Percentiles rank a stretch among this genome's conserved stretches.
phyloP scores from a whole-genome alignment of 1,140 invertebrate genomes.

The Copidosoma floridanum region DNA sequence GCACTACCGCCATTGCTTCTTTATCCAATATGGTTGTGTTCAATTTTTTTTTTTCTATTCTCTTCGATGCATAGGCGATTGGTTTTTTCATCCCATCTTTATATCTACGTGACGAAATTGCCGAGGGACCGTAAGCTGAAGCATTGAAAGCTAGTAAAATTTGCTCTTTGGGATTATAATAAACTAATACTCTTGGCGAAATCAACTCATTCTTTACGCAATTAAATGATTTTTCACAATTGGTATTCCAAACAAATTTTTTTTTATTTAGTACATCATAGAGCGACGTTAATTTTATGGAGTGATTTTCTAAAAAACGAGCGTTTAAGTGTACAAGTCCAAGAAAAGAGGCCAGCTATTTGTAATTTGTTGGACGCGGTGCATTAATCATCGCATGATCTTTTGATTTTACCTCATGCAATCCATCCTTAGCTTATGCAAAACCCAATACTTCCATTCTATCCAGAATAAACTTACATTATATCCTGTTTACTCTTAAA shows the following conservation, averaged over 20 bases:
- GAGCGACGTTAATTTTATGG: constrained; percentile 3
- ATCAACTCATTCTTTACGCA: constrained; percentile 27
- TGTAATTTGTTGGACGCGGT: constrained; percentile 30
- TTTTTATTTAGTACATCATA: constrained; percentile 9
- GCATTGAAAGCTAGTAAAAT: constrained; percentile 29
- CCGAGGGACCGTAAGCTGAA: constrained; percentile 7
- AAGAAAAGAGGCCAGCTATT: constrained; percentile 25
- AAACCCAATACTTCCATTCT: not conserved
- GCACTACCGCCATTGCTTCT: not conserved
- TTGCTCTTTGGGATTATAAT: constrained; percentile 30
- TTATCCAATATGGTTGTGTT: constrained; percentile 18
- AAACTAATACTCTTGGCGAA: constrained; percentile 31
- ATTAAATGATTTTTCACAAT: constrained; percentile 18
- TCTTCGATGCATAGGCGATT: constrained; percentile 13
- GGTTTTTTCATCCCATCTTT: not conserved
- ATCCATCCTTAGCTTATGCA: not conserved
- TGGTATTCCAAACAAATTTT: constrained; percentile 1
- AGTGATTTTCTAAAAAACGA: constrained; percentile 17
- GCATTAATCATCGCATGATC: constrained; percentile 20
- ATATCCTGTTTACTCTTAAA: not conserved
- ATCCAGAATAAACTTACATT: constrained; percentile 34
- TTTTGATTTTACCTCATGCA: not conserved
- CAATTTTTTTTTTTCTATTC: constrained; percentile 3
- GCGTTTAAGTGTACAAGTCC: constrained; percentile 22
- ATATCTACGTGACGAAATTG: not conserved